Evolutionary conservation across 1,140 invertebrate species (phyloP), one percentile per base, ranked within the genome.

Genomic region (Helicorthomorpha holstii): DNA sequence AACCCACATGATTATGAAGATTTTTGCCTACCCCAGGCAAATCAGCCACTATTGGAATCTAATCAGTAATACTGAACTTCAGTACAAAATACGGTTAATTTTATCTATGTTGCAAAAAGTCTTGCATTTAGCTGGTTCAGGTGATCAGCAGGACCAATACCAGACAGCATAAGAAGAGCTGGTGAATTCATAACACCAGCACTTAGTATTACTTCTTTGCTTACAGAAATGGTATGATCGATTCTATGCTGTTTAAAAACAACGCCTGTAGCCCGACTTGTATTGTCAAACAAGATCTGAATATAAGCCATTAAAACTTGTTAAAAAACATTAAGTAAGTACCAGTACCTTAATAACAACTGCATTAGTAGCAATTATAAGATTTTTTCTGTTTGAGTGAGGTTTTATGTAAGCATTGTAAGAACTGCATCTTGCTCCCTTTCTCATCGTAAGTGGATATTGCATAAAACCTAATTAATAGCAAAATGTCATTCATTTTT

Each of bases 131-230:
- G 63, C 27, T 80, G 66, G 42, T 70, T 64, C 7, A 93, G 68
- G 55, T 92, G 84, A 4, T 80, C 71, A 27, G 70, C 71, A 0
- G 85, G 86, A 1, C 88, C 88, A 42, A 92, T 73, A 0, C 89
- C 89, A 0, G 85, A 90, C 0, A 92, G 61, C 85, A 92, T 88
- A 48, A 93, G 64, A 26, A 92, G 62, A 56, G 88, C 83, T 0
- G 86, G 81, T 19, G 76, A 79, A 50, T 84, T 85, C 3, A 89
- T 82, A 0, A 82, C 75, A 0, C 85, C 85, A 1, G 83, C 83
- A 1, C 82, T 82, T 3, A 89, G 56, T 26, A 87, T 80, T 0
- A 88, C 76, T 66, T 88, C 85, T 60, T 82, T 80, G 46, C 71
- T 73, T 0, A 83, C 83, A 24, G 73, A 67, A 0, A 84, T 78